Percentiles rank a stretch among this genome's conserved stretches.
phyloP scores from a whole-genome alignment of 2,797 vertebrate species.

The Bryconaethiops microstoma region DNA sequence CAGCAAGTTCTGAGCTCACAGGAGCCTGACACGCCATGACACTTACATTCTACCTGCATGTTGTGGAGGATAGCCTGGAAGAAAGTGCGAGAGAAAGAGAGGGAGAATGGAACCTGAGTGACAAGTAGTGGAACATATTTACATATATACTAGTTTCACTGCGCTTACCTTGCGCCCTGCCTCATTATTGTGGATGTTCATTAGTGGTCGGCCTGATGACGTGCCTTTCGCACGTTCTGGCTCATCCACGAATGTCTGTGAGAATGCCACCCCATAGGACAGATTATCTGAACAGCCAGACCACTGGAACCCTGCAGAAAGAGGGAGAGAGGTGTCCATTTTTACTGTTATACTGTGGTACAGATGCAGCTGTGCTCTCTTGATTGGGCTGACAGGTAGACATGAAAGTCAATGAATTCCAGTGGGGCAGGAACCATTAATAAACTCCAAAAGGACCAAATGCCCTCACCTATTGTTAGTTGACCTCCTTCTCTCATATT shows the following conservation, averaged over 20 bases:
- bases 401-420: not conserved
- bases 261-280: slow-evolving; percentile 80
- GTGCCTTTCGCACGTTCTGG: slow-evolving; percentile 74
- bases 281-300: slow-evolving; percentile 85
- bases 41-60: slow-evolving; percentile 83
- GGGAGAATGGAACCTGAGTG: slow-evolving; percentile 1
- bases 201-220: slow-evolving; percentile 74
- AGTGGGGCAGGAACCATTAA: not conserved
- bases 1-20: slow-evolving; percentile 81
- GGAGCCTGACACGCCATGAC: slow-evolving; percentile 79
- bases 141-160: not conserved
- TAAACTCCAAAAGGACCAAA: not conserved
- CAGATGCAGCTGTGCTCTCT: not conserved
- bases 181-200: slow-evolving; percentile 83
- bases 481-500: too few relatives aligned
- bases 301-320: slow-evolving; percentile 81
- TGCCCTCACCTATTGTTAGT: too few relatives aligned
- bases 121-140: not conserved
- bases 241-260: slow-evolving; percentile 83
- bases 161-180: slow-evolving; percentile 77
- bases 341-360: not conserved
- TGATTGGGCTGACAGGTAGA: not conserved
- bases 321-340: not conserved
- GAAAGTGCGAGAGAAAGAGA: not conserved
- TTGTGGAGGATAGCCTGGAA: slow-evolving; percentile 81